Base-by-base conservation (phyloP, 2,888 invertebrate species). In the Didymodactylos carnosus region DNA sequence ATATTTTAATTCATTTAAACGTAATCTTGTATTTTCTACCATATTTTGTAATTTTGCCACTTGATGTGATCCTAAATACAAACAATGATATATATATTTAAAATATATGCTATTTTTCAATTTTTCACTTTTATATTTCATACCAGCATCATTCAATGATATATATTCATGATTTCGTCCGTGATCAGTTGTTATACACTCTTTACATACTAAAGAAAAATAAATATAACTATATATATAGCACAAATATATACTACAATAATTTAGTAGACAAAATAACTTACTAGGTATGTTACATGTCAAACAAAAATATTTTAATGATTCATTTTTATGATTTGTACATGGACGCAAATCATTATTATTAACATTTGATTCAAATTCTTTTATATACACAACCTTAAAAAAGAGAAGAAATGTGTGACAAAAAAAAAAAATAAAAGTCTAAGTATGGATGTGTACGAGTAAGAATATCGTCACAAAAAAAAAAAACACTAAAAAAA, bases 321-420 rank as follows among this genome's bases (percentile, higher is more conserved):
- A 88, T 84, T 94, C 92, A 75, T 88, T 88, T 51, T 89, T 86
- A 83, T 94, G 94, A 77, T 87, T 86, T 74, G 87, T 87, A 83
- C 94, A 94, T 81, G 89, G 89, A 76, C 94, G 88, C 49, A 92
- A 92, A 83, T 91, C 92, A 81, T 92, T 92, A 74, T 62, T 35
- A 62, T 62, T 62, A 19, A 29, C 62, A 62, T 62, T 62, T 1
- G 62, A 29, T n/a, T 62, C 62, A 35, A 35, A 35, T 35, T 62
- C 62, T 35, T 62, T 62, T 0, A 62, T 62, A 62, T 62, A 35
- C 16, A 62, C 35, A 35, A 62, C 62, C 62, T 62, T n/a, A 35
- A 62, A 23, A 13, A 49, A 0, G 13, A 49, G 25, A 25, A 23
- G 2, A 13, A 49, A n/a, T n/a, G n/a, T n/a, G n/a, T n/a, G n/a